Base-by-base conservation (phyloP, 2,113 vertebrate genomes). In the Zingel zingel region DNA sequence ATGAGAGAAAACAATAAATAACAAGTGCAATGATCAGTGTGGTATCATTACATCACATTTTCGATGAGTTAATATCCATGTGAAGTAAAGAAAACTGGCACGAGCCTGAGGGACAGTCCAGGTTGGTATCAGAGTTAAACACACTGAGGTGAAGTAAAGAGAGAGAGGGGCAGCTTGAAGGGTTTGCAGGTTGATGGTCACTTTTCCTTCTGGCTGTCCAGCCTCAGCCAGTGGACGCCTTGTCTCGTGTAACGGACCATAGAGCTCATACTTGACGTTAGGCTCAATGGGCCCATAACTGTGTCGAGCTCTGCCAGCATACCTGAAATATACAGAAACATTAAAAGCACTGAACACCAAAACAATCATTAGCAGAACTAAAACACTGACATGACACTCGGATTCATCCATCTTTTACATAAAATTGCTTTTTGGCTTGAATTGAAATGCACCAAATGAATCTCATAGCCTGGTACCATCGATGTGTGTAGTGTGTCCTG, bases 181-280 rank as follows among this genome's bases (percentile, higher is more conserved):
- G 57, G 19, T 63, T 6, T 15, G 11, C 51, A 68, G 91, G 87
- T 82, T 82, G 57, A 36, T 27, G 74, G 43, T 90, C 88, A 93
- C 90, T 95, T 96, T 85, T 94, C 91, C 86, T 85, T 94, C 43
- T 86, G 95, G 91, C 91, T 88, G 87, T 95, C 93, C 92, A 96
- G 95, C 84, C 95, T 94, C 64, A 99, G 96, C 96, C 97, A 96
- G 79, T 96, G 94, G 83, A 99, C 95, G 50, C 96, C 97, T 83
- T 97, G 97, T 67, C 96, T 95, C 3, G 87, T 89, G 79, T 98
- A 98, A 67, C 92, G 95, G 59, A 99, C 96, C 94, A 99, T 91
- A 16, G 95, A 92, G 5, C 66, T 90, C 95, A 98, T 91, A 75
- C 92, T 95, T 53, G 98, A 98, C 77, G 93, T 95, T 59, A 98